phyloP scores from a whole-genome alignment of 2,113 vertebrate genomes.

The Anolis carolinensis region DNA sequence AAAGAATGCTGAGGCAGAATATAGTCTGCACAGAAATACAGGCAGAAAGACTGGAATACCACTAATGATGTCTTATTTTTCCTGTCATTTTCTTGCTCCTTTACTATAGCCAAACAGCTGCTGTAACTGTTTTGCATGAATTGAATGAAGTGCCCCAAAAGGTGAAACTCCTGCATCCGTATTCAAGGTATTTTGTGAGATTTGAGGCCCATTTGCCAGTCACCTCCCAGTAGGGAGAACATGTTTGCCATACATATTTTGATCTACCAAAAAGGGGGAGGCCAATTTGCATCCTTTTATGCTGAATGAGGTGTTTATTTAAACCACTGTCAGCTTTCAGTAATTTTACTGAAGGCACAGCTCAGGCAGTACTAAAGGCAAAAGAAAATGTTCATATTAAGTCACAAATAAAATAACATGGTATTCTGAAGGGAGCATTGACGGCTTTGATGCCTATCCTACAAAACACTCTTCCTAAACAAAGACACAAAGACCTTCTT shows the following conservation, averaged over 20 bases:
- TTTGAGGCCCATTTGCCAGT: conserved; percentile 42
- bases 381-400: conserved; percentile 20
- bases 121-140: conserved; percentile 55
- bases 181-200: conserved; percentile 30
- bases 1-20: conserved; percentile 62
- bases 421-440: not conserved
- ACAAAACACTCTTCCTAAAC: not conserved
- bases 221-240: not conserved
- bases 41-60: conserved; percentile 34
- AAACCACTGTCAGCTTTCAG: not conserved
- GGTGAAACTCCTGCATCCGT: conserved; percentile 41
- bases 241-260: conserved; percentile 45
- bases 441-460: not conserved
- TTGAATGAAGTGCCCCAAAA: conserved; percentile 63
- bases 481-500: not conserved
- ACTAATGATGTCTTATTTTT: conserved; percentile 73
- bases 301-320: conserved; percentile 28
- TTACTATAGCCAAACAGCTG: conserved; percentile 60
- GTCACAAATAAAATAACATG: not conserved
- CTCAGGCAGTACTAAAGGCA: not conserved
- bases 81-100: conserved; percentile 65
- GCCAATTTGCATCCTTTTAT: not conserved
- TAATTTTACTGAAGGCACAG: no score
- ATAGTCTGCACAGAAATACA: conserved; percentile 51
- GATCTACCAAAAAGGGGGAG: not conserved